A percentile compares a stretch with the other conserved stretches of the same genome.
These are phyloP conservation scores for Limnothrissa miodon DNA, from an alignment of 2,113 vertebrate species.

Conservation along the genomic window DNA sequence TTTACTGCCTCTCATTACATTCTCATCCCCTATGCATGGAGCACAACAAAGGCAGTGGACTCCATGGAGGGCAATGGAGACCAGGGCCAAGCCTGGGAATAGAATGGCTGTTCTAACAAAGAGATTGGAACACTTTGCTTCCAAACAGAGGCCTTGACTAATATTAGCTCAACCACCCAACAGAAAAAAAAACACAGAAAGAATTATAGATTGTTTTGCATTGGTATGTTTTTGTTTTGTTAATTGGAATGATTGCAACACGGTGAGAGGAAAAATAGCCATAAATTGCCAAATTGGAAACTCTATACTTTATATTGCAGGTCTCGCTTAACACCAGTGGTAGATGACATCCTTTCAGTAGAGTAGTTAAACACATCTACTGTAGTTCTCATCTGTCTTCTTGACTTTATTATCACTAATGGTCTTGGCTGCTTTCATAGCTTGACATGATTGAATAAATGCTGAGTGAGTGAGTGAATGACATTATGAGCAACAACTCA, in stretches of 20 bases:
- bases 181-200: neutral
- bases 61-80: slow-evolving; percentile 26
- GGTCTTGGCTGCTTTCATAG: neutral
- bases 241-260: neutral
- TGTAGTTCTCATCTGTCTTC: neutral
- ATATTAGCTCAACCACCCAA: neutral
- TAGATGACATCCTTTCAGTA: neutral
- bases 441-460: neutral
- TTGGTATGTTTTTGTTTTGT: neutral
- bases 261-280: neutral
- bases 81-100: neutral
- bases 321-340: neutral
- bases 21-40: slow-evolving; percentile 4
- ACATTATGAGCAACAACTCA: neutral
- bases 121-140: neutral
- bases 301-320: neutral
- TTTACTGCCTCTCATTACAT: slow-evolving; percentile 38
- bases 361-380: neutral
- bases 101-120: neutral
- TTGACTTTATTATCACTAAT: neutral
- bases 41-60: slow-evolving; percentile 32
- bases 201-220: slow-evolving; percentile 4
- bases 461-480: neutral
- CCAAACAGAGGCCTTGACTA: neutral
- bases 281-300: neutral